Conservation (phyloP, 2,888 invertebrate species). For the Globia sparganii region DNA sequence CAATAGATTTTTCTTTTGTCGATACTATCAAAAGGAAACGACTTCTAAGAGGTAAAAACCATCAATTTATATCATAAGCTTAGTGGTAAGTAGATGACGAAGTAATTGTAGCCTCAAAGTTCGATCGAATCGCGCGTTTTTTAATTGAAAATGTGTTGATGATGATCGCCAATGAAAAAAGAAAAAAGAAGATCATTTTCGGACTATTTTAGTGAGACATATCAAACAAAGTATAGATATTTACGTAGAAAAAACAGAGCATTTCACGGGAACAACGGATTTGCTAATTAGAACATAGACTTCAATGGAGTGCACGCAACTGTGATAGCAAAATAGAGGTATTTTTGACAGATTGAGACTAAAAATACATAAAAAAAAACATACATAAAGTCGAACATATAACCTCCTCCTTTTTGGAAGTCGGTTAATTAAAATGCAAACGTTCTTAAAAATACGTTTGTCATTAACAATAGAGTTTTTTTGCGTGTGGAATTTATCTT, state of each 20-base stretch:
- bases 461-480: not conserved
- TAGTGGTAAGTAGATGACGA: not conserved
- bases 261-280: constrained; percentile 4
- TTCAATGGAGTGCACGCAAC: constrained; percentile 15
- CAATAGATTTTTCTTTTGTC: not conserved
- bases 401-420: too few species aligned
- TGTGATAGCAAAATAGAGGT: not conserved
- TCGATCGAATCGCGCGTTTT: not conserved
- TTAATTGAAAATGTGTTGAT: not conserved
- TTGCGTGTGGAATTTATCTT: not conserved
- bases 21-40: not conserved
- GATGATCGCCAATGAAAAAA: too few species aligned
- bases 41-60: not conserved
- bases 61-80: not conserved
- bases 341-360: not conserved
- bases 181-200: too few species aligned
- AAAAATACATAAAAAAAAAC: too few species aligned
- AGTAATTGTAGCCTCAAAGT: not conserved
- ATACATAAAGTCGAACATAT: too few species aligned
- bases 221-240: not conserved
- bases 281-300: constrained; percentile 22
- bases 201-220: too few species aligned
- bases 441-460: too few species aligned
- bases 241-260: not conserved
- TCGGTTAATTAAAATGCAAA: too few species aligned